phyloP scores from a whole-genome alignment of 2,797 vertebrate genomes.

The Borostomias antarcticus region DNA sequence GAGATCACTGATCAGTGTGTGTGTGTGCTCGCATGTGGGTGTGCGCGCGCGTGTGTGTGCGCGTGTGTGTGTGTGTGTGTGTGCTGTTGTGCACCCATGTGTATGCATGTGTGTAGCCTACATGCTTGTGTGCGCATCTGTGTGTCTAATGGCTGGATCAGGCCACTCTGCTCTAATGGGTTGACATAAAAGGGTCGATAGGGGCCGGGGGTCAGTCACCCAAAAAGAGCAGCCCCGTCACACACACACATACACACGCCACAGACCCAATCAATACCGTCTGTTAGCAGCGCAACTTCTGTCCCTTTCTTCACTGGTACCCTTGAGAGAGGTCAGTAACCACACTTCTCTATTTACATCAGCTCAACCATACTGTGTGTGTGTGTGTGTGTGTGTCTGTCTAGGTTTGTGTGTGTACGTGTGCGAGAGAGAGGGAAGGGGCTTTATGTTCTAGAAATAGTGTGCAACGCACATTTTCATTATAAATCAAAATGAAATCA shows the following conservation, averaged over 20 bases:
- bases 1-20: neutral
- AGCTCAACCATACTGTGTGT: neutral
- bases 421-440: neutral
- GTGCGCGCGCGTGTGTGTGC: conserved; percentile 9
- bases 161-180: conserved; percentile 65
- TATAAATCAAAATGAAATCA: no score
- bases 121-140: conserved; percentile 10
- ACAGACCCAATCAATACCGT: conserved; percentile 46
- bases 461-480: no score
- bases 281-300: neutral
- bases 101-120: conserved; percentile 1
- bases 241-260: conserved; percentile 22
- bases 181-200: conserved; percentile 70
- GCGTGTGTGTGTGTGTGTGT: conserved; percentile 3
- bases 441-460: neutral
- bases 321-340: conserved; percentile 24
- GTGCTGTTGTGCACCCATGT: no score
- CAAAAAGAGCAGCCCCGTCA: conserved; percentile 51
- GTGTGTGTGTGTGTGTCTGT: neutral
- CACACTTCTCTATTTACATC: neutral
- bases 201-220: conserved; percentile 53
- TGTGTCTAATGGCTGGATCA: conserved; percentile 39
- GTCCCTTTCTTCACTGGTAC: neutral
- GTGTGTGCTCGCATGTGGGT: neutral
- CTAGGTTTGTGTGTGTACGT: neutral